phyloP scores from a whole-genome alignment of 2,113 vertebrate genomes.

The human (Homo sapiens) region DNA sequence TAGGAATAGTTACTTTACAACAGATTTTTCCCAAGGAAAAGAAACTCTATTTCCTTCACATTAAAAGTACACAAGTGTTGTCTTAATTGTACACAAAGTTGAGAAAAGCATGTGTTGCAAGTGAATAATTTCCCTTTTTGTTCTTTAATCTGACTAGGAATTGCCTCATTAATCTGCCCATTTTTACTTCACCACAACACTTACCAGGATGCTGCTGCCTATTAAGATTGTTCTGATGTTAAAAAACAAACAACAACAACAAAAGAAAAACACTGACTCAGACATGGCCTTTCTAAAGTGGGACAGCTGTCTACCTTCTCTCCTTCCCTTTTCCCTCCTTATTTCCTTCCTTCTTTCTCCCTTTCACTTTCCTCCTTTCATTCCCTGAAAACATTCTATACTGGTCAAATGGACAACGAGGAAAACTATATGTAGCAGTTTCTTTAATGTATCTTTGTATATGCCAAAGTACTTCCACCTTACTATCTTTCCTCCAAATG shows the following conservation, averaged over 20 bases:
- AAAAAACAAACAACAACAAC: background rate
- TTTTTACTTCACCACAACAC: background rate
- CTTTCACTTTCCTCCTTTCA: background rate
- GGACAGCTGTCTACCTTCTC: background rate
- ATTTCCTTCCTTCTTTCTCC: too few relatives aligned
- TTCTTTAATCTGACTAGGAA: background rate
- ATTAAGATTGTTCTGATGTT: background rate
- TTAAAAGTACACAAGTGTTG: background rate
- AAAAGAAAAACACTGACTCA: background rate
- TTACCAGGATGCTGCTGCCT: background rate
- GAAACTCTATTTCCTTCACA: background rate
- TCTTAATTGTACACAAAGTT: background rate
- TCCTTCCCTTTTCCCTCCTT: rapidly evolving
- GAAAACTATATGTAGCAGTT: background rate
- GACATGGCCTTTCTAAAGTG: background rate
- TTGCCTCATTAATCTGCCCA: background rate
- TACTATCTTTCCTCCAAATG: background rate
- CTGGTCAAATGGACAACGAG: background rate
- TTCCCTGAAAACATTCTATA: background rate
- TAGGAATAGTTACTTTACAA: background rate
- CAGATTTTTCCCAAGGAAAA: background rate
- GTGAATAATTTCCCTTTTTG: background rate
- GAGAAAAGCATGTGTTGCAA: background rate
- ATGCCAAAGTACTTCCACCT: background rate
- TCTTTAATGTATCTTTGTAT: background rate